Percentiles rank a stretch among this genome's conserved stretches.
phyloP scores from a whole-genome alignment of 2,797 vertebrate genomes.

The Cygnus olor region DNA sequence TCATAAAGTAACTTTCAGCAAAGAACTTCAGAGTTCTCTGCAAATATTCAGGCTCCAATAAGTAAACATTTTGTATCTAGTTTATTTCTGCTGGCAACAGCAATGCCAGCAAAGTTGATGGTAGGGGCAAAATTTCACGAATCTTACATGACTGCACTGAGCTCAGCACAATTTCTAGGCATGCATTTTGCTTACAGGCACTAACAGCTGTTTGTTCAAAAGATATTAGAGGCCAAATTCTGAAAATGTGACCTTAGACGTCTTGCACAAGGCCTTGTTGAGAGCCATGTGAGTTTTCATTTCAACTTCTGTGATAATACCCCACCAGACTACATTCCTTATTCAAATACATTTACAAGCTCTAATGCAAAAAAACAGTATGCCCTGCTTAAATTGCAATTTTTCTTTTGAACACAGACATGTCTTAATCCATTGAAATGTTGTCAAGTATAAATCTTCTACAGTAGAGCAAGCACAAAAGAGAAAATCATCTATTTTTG shows the following conservation, averaged over 20 bases:
- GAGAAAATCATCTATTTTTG: background rate
- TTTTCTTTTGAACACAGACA: background rate
- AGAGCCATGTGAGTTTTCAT: background rate
- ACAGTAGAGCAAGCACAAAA: background rate
- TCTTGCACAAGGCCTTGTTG: background rate
- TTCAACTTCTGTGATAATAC: background rate
- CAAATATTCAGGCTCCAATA: background rate
- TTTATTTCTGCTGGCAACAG: background rate
- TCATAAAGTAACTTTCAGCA: background rate
- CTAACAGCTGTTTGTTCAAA: background rate
- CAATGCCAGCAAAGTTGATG: background rate
- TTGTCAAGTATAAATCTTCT: background rate
- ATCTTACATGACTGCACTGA: background rate
- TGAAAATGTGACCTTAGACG: background rate
- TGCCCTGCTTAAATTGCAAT: background rate
- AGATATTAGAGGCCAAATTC: background rate
- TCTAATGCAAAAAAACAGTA: background rate
- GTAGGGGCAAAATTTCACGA: background rate
- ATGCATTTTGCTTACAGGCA: background rate
- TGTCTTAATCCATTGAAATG: background rate
- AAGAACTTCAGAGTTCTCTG: background rate
- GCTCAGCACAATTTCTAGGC: background rate
- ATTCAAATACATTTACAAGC: slow-evolving; percentile 16
- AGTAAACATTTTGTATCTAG: background rate
- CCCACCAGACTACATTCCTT: background rate